Percentiles rank a stretch among this genome's conserved stretches.
phyloP scores from a whole-genome alignment of 2,113 vertebrate genomes.

The Oplegnathus fasciatus region DNA sequence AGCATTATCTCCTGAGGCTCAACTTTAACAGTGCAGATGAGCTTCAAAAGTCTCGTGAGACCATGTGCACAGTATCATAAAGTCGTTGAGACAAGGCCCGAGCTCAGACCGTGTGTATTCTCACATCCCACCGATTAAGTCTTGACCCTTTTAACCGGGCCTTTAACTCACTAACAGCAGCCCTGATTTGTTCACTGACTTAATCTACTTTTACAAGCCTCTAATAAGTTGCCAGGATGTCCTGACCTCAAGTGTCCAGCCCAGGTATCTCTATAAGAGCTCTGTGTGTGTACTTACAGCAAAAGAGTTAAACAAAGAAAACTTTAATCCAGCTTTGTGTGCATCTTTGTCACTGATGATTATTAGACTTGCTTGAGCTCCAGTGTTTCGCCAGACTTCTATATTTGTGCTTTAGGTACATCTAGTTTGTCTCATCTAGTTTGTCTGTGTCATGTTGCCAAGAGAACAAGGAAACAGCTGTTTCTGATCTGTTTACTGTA shows the following conservation, averaged over 20 bases:
- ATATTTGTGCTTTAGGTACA: slow-evolving; percentile 34
- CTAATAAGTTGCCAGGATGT: slow-evolving; percentile 8
- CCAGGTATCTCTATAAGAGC: neutral
- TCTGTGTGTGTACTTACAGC: neutral
- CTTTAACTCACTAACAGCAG: slow-evolving; percentile 28
- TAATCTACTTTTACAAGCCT: slow-evolving; percentile 29
- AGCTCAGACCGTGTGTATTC: neutral
- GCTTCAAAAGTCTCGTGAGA: neutral
- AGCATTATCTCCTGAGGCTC: neutral
- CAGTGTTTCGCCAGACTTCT: slow-evolving; percentile 23
- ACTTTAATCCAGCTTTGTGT: neutral
- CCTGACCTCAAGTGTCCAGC: neutral
- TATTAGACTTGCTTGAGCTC: neutral
- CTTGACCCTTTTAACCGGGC: neutral
- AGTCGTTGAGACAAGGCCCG: neutral
- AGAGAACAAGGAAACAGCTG: slow-evolving; percentile 44
- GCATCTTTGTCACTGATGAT: neutral
- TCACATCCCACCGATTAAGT: neutral
- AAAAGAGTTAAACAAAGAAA: neutral
- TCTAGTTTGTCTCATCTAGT: slow-evolving; percentile 12
- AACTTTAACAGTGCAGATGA: neutral
- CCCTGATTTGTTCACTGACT: slow-evolving; percentile 31
- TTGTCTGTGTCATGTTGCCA: slow-evolving; percentile 40
- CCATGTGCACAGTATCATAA: neutral
- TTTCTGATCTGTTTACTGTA: slow-evolving; percentile 14